phyloP scores from a whole-genome alignment of 2,113 vertebrate genomes.

The Chaetorhynchus papuensis region DNA sequence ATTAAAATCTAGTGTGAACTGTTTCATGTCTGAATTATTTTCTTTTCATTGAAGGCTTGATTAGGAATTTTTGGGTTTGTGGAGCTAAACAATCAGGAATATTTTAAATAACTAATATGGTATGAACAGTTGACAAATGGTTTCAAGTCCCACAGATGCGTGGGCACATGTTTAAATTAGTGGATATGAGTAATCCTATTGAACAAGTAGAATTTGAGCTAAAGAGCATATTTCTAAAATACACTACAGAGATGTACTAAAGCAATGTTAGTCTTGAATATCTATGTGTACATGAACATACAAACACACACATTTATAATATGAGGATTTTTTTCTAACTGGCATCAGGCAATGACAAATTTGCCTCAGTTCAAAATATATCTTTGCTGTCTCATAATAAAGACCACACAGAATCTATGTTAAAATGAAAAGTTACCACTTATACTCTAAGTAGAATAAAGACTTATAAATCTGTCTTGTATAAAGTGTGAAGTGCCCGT shows the following conservation, averaged over 20 bases:
- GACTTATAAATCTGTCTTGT: background rate
- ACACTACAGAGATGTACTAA: background rate
- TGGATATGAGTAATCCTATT: background rate
- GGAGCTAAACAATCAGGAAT: background rate
- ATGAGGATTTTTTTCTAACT: background rate
- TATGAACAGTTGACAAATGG: background rate
- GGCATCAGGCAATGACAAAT: background rate
- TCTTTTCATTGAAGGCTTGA: background rate
- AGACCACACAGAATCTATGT: background rate
- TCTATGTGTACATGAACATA: background rate
- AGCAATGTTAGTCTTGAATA: background rate
- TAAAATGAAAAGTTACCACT: background rate
- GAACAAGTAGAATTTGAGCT: background rate
- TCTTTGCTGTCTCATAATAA: background rate
- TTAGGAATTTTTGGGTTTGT: background rate
- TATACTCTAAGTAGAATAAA: background rate
- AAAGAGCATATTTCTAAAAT: background rate
- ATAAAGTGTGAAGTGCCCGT: background rate
- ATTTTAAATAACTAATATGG: background rate
- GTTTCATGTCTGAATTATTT: background rate
- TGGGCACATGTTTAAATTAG: background rate
- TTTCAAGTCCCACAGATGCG: background rate
- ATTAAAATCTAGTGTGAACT: background rate
- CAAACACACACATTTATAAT: background rate
- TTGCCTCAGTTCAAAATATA: background rate